Conservation (phyloP, 2,113 vertebrate species). For the Melanotaenia duboulayi region DNA sequence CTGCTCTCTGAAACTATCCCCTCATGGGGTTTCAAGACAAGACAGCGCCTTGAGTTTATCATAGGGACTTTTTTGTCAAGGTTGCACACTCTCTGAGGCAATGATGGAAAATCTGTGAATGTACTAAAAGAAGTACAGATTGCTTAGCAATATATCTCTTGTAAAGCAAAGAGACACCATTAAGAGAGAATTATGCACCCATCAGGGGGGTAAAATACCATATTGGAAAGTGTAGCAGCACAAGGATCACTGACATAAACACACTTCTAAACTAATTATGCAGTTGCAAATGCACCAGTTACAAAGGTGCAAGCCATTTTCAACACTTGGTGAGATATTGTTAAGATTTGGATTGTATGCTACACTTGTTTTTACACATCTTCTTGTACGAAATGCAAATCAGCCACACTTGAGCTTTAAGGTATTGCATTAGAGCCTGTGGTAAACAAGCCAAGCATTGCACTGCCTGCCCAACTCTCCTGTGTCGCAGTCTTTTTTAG, state of each 20-base stretch:
- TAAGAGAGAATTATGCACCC: slow-evolving; percentile 18
- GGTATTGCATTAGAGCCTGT: slow-evolving; percentile 47
- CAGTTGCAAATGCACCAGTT: slow-evolving; percentile 46
- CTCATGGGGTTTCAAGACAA: slow-evolving; percentile 47
- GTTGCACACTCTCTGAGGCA: slow-evolving; percentile 14
- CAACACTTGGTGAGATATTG: slow-evolving; percentile 30
- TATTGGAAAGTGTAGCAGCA: slow-evolving; percentile 31
- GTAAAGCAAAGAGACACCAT: slow-evolving; percentile 15
- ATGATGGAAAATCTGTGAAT: slow-evolving; percentile 34
- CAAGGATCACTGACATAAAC: slow-evolving; percentile 46
- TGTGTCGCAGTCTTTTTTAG: slow-evolving; percentile 61
- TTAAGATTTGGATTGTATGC: slow-evolving; percentile 26
- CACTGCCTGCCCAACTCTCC: slow-evolving; percentile 51
- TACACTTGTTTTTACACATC: slow-evolving; percentile 42
- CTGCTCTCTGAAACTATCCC: slow-evolving; percentile 67
- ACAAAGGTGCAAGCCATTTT: slow-evolving; percentile 31
- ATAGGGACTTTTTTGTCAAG: slow-evolving; percentile 21
- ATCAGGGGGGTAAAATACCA: slow-evolving; percentile 5
- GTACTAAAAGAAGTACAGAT: slow-evolving; percentile 21
- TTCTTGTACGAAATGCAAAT: slow-evolving; percentile 21
- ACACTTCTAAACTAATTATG: slow-evolving; percentile 24
- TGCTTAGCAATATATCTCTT: not conserved
- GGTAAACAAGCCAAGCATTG: slow-evolving; percentile 63
- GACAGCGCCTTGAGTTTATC: slow-evolving; percentile 63
- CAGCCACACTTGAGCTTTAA: slow-evolving; percentile 42